Base-by-base conservation (phyloP, 2,797 vertebrate species). In the Ataeniobius toweri region DNA sequence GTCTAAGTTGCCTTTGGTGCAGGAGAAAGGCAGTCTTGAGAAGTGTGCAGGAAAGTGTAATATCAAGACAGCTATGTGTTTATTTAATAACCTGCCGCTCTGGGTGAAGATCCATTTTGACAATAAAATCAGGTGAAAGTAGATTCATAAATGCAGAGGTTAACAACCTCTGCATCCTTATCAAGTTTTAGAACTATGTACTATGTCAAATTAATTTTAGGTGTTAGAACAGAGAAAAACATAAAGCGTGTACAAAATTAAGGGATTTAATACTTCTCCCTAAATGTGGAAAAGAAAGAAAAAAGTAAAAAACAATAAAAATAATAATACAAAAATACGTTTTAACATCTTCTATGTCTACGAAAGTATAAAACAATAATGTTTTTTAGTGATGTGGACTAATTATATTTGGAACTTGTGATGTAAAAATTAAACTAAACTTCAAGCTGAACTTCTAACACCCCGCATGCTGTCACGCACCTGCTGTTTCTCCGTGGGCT, bases 401-500 rank as follows among this genome's bases (percentile, higher is more conserved):
- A 26, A 31, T 39, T 9, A 3, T 8, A 7, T 65, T 65, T 65
- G 18, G 18, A 20, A 0, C 36, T 5, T 41, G 31, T 55, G 20
- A 5, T 22, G 31, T 65, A 22, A 65, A 65, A 39, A 22, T 22
- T 18, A 1, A 39, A 39, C 8, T 16, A 12, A 16, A 18, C 13
- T 31, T 31, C 6, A 61, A 61, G 7, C 28, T 18, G 14, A 36
- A 18, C 59, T 63, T 20, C 59, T 63, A 18, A 22, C 9, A 22
- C 16, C 36, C 63, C 7, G 28, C 31, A 22, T 5, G 31, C 97
- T 22, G 28, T 94, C 91, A 97, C 97, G 91, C 97, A 98, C 80
- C 95, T 94, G 95, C 92, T 90, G 77, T 85, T 97, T 97, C 90
- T 98, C 97, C 80, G 95, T 92, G 85, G 89, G 80, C 51, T 98